Conservation (phyloP, 2,113 vertebrate genomes). For the Polyodon spathula region DNA sequence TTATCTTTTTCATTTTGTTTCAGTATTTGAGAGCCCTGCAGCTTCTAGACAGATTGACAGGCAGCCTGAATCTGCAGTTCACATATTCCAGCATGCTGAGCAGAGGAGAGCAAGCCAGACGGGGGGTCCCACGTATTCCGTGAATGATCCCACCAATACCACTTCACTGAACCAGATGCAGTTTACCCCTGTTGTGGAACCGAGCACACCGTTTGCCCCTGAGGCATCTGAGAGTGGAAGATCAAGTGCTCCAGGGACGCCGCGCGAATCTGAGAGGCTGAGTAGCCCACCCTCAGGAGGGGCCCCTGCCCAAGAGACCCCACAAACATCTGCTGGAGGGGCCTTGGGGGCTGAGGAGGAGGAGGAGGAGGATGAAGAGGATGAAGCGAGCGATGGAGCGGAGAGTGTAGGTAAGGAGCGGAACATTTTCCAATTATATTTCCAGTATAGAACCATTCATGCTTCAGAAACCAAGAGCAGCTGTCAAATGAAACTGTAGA, state of each 20-base stretch:
- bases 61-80: too few species aligned
- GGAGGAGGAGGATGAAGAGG: conserved; percentile 18
- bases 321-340: not conserved
- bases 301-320: not conserved
- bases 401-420: conserved; percentile 30
- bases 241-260: not conserved
- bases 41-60: too few species aligned
- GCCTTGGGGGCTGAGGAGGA: conserved; percentile 23
- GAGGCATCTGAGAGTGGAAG: not conserved
- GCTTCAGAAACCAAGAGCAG: not conserved
- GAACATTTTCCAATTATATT: too few species aligned
- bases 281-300: not conserved
- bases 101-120: too few species aligned
- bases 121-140: too few species aligned
- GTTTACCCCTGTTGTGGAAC: too few species aligned
- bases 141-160: too few species aligned
- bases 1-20: too few species aligned
- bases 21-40: too few species aligned
- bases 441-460: not conserved
- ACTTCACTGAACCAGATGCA: too few species aligned
- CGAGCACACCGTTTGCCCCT: not conserved
- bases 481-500: too few species aligned
- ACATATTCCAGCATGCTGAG: too few species aligned
- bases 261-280: not conserved
- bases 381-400: not conserved